Percentiles rank a stretch among this genome's conserved stretches.
phyloP scores from a whole-genome alignment of 2,888 invertebrate genomes.

The Mythimna albipuncta region DNA sequence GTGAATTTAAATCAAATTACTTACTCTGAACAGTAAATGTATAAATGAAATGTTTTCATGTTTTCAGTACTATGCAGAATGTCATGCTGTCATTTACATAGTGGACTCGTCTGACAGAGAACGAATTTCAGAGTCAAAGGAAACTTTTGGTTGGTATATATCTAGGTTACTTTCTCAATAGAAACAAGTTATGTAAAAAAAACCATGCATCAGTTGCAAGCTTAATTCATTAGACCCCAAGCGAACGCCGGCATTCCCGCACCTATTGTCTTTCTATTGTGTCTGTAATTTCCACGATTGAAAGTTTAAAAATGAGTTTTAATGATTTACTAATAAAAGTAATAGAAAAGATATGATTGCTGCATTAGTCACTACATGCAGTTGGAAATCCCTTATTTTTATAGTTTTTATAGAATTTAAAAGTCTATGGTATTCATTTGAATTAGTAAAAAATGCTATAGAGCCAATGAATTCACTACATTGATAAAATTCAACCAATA shows the following conservation, averaged over 20 bases:
- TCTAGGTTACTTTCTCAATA: not conserved
- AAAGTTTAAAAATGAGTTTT: not conserved
- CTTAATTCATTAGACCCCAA: too few species aligned
- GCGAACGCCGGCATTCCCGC: too few species aligned
- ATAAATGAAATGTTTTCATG: constrained; percentile 29
- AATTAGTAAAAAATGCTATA: too few species aligned
- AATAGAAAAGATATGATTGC: too few species aligned
- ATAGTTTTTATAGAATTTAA: too few species aligned
- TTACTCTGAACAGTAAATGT: not conserved
- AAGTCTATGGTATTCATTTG: too few species aligned
- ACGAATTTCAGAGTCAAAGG: constrained; percentile 98
- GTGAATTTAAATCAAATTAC: not conserved
- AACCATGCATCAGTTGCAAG: not conserved
- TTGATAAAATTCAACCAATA: not conserved
- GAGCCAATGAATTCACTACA: too few species aligned
- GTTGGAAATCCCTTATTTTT: too few species aligned
- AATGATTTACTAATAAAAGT: too few species aligned
- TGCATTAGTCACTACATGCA: too few species aligned
- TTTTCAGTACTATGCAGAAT: constrained; percentile 98
- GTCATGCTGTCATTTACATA: constrained; percentile 99
- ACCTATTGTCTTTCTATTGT: too few species aligned
- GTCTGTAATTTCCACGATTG: too few species aligned
- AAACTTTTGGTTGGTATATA: constrained; percentile 96
- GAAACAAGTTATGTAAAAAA: not conserved
- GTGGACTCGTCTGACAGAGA: constrained; percentile 99